Conservation (phyloP, 2,797 vertebrate species). For the Sebastes iracundus region DNA sequence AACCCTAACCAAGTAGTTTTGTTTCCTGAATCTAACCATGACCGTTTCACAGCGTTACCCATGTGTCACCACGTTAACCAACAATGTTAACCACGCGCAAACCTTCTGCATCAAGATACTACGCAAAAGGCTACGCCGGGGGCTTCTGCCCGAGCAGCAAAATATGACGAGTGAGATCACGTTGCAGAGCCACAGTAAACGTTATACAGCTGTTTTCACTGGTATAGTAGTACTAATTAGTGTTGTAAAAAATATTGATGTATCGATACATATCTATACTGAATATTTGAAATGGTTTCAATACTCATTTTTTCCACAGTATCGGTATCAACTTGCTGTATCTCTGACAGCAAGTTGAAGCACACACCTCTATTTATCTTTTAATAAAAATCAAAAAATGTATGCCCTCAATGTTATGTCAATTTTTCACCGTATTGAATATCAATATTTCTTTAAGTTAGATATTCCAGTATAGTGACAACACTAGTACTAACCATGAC, state of each 20-base stretch:
- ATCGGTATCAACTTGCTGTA: no score
- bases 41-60: neutral
- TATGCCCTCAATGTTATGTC: no score
- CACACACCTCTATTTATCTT: no score
- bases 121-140: neutral
- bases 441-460: no score
- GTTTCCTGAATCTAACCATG: neutral
- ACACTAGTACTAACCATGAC: neutral
- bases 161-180: neutral
- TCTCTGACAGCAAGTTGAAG: no score
- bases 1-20: neutral
- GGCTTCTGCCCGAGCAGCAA: neutral
- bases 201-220: neutral
- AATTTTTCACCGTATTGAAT: no score
- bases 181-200: neutral
- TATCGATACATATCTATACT: no score
- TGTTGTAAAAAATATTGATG: no score
- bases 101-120: neutral
- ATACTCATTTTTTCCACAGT: no score
- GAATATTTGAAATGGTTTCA: no score
- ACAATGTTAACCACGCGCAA: neutral
- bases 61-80: neutral
- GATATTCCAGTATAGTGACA: no score
- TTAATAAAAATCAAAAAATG: no score
- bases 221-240: neutral